phyloP scores from a whole-genome alignment of 1,140 invertebrate species.

The Diorhabda sublineata region DNA sequence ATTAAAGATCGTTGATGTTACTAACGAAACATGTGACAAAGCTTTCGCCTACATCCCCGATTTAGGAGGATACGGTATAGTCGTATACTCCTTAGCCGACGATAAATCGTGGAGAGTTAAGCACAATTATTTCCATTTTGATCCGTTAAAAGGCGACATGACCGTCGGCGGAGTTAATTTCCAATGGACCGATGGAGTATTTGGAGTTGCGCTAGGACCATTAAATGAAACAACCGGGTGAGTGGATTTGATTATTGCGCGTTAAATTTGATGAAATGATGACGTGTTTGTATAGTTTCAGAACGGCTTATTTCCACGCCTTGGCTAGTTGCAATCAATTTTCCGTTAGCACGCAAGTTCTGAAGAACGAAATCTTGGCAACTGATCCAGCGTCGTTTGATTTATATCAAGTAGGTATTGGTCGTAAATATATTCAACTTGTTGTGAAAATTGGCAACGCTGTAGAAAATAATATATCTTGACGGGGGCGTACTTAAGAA shows the following conservation, averaged over 20 bases:
- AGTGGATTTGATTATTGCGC: neutral
- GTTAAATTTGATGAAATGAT: too few relatives aligned
- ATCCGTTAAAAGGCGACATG: conserved; percentile 68
- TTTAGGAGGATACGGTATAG: conserved; percentile 65
- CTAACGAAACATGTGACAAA: conserved; percentile 63
- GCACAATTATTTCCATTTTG: conserved; percentile 79
- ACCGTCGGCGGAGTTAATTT: conserved; percentile 68
- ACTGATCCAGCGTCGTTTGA: conserved; percentile 39
- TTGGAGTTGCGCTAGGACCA: conserved; percentile 58
- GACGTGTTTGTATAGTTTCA: conserved; percentile 43
- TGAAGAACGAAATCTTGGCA: conserved; percentile 62
- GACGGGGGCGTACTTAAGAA: too few relatives aligned
- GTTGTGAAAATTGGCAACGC: too few relatives aligned
- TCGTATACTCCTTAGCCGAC: conserved; percentile 68
- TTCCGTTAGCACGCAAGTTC: conserved; percentile 62
- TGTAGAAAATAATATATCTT: too few relatives aligned
- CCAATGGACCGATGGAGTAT: conserved; percentile 75
- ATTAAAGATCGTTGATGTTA: conserved; percentile 57
- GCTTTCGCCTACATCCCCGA: conserved; percentile 73
- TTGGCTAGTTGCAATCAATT: conserved; percentile 71
- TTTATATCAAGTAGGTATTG: conserved; percentile 37
- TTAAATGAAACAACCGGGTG: conserved; percentile 30
- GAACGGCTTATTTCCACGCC: conserved; percentile 72
- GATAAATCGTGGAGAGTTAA: conserved; percentile 71
- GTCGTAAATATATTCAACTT: too few relatives aligned